phyloP scores from a whole-genome alignment of 2,113 vertebrate genomes.

The Microcebus ravelobensis region DNA sequence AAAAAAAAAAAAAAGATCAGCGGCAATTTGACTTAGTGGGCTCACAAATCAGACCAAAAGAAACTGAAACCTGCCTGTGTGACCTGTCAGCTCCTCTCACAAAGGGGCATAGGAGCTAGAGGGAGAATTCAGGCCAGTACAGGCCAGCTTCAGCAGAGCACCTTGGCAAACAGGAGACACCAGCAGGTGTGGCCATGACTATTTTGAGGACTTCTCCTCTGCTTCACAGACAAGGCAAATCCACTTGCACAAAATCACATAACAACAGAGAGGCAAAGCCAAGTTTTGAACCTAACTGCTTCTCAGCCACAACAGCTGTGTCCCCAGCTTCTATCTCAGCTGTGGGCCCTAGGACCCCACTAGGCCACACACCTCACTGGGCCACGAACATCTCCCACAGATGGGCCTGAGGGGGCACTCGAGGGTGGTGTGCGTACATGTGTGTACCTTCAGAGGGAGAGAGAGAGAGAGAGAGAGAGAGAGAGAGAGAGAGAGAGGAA shows the following conservation, averaged over 20 bases:
- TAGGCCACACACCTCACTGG: not conserved
- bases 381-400: not conserved
- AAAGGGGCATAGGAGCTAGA: not conserved
- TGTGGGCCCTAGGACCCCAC: not conserved
- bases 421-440: fast-evolving
- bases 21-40: not conserved
- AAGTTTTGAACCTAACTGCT: not conserved
- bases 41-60: not conserved
- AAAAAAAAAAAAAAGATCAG: too few relatives aligned
- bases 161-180: not conserved
- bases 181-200: fast-evolving
- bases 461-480: not conserved
- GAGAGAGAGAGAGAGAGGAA: not conserved
- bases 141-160: not conserved
- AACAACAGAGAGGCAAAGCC: not conserved
- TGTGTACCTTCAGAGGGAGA: not conserved
- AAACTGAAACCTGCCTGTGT: not conserved
- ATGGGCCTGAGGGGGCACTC: not conserved
- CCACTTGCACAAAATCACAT: too few relatives aligned
- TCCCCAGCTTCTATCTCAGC: too few relatives aligned
- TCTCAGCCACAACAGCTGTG: not conserved
- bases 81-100: not conserved
- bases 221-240: not conserved
- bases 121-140: fast-evolving
- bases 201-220: not conserved